Conservation (phyloP, 2,113 vertebrate species). For the Colaptes auratus region DNA sequence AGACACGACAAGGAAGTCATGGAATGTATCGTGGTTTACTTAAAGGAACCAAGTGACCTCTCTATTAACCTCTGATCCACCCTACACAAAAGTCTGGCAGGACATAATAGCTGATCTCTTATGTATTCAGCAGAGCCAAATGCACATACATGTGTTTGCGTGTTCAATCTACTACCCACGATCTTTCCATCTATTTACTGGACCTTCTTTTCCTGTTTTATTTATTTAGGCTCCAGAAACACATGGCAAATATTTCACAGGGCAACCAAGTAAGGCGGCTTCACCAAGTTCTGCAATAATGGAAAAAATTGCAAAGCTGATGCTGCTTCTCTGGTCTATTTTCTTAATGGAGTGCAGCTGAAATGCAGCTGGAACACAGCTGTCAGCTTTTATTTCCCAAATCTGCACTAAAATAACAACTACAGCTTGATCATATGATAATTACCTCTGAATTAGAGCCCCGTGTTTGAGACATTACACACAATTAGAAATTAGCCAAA, state of each 20-base stretch:
- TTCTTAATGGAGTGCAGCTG: conserved; percentile 62
- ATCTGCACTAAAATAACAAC: conserved; percentile 66
- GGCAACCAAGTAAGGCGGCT: conserved; percentile 24
- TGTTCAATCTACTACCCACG: not conserved
- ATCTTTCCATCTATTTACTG: not conserved
- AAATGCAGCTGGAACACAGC: conserved; percentile 71
- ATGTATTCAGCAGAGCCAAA: not conserved
- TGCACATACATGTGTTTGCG: not conserved
- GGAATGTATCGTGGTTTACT: not conserved
- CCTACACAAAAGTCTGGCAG: not conserved
- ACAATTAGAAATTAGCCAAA: conserved; percentile 60
- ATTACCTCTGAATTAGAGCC: conserved; percentile 66
- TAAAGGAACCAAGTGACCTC: not conserved
- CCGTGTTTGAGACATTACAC: conserved; percentile 43
- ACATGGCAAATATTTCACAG: conserved; percentile 29
- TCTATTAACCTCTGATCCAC: not conserved
- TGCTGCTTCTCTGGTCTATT: not conserved
- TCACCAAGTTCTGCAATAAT: not conserved
- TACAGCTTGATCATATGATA: conserved; percentile 63
- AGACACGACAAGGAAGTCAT: not conserved
- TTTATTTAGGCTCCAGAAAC: conserved; percentile 35
- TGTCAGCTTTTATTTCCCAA: conserved; percentile 70
- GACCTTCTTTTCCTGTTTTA: conserved; percentile 49
- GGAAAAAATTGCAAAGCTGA: conserved; percentile 31
- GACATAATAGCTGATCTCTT: not conserved